Evolutionary conservation across 2,888 invertebrate species (phyloP), one percentile per base, ranked within the genome.

Genomic region (Caenorhabditis zanzibari): DNA sequence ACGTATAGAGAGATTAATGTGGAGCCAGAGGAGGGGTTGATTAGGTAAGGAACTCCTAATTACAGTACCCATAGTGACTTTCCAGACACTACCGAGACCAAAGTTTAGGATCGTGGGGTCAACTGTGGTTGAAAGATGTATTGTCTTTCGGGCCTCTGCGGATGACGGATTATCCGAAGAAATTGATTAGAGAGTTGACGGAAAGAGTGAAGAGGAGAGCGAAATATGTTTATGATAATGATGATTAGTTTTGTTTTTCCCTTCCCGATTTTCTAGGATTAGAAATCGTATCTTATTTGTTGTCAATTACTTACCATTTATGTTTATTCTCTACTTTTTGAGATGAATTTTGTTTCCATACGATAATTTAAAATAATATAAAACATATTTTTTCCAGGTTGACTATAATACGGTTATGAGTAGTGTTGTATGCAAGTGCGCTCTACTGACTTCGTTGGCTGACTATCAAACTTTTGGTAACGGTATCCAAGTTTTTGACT

Each of bases 161-260:
- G n/a, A 1, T 6, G 5, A 79, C 79, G 2, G 47, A 63, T 32
- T 79, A 71, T 56, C 71, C 79, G 7, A 9, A 24, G n/a, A 47
- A 63, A 56, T 47, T 32, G 19, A 41, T 56, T 4, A 26, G 35
- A 9, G 26, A 52, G 7, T 44, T 79, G 54, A 79, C 79, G 26
- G 59, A 61, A 22, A 61, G 26, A 2, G 79, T 79, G 54, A 71
- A 79, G 24, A 35, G 56, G 32, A 38, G 71, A 54, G 56, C 64
- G 0, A 19, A 59, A 59, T 59, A 59, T 38, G 59, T 59, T 4
- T 59, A 59, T 59, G 38, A 59, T 35, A 59, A 59, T 59, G 10
- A 26, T 54, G 54, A 54, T 14, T 54, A 4, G 26, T 9, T 24
- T 54, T 26, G 24, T 52, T 52, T n/a, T n/a, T n/a, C n/a, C n/a